phyloP scores from a whole-genome alignment of 1,140 invertebrate genomes.

The Holotrichia oblita region DNA sequence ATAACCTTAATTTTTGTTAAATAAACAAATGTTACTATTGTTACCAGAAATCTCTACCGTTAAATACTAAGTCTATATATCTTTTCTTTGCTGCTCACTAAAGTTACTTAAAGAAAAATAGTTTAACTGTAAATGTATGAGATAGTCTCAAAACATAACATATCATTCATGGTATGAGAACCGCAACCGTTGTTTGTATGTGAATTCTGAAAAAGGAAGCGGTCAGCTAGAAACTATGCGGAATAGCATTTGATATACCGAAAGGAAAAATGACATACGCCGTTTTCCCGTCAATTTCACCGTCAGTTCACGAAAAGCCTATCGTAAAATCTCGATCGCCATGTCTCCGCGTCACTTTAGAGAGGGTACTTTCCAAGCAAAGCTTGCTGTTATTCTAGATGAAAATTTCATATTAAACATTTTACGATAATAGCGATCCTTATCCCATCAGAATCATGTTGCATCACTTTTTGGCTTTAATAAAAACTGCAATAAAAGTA shows the following conservation, averaged over 20 bases:
- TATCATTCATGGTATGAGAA: not conserved
- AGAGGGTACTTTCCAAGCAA: not conserved
- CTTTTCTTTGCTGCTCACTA: not conserved
- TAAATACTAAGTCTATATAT: not conserved
- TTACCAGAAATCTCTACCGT: no score
- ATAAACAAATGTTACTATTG: not conserved
- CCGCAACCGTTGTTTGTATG: not conserved
- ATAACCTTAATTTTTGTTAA: not conserved
- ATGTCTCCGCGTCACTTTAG: not conserved
- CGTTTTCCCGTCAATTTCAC: conserved; percentile 7
- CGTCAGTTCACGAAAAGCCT: not conserved
- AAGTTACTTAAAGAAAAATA: not conserved
- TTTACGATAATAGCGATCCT: conserved; percentile 1
- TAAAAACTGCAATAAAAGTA: no score
- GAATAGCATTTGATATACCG: not conserved
- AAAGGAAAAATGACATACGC: not conserved
- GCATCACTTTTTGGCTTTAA: not conserved
- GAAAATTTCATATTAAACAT: conserved; percentile 5
- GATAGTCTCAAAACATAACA: not conserved
- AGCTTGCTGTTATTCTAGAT: not conserved
- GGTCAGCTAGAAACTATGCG: not conserved
- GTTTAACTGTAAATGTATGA: not conserved
- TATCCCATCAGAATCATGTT: not conserved
- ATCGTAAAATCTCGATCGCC: conserved; percentile 7
- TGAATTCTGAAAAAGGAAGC: not conserved